Percentiles rank a stretch among this genome's conserved stretches.
Conservation (phyloP, 30 jellyfish, hydroid and myxozoan species). For the Mastigias papua region DNA sequence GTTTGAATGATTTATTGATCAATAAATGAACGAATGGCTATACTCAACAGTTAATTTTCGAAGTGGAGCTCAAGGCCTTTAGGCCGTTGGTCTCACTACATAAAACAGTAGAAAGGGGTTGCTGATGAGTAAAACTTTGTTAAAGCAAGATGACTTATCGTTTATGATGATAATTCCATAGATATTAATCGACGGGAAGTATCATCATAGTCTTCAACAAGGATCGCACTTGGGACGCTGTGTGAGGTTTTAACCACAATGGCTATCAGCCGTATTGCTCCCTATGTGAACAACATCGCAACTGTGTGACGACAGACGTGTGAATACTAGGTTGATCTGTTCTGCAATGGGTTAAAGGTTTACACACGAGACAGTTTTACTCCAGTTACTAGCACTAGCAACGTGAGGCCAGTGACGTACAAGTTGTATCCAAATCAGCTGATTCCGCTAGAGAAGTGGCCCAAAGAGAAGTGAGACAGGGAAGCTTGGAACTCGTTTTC, state of each 20-base stretch:
- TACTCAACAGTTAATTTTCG: too few species aligned
- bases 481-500: background rate
- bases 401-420: background rate
- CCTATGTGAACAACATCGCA: background rate
- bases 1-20: too few species aligned
- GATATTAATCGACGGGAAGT: background rate
- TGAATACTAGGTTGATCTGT: slow-evolving; percentile 12
- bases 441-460: background rate
- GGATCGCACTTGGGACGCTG: slow-evolving; percentile 3
- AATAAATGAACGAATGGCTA: too few species aligned
- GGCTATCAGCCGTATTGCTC: slow-evolving; percentile 1
- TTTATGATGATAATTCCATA: background rate
- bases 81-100: too few species aligned
- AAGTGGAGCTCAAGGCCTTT: too few species aligned
- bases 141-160: background rate
- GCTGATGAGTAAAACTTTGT: too few species aligned
- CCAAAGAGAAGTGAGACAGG: background rate
- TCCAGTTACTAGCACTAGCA: slow-evolving; percentile 4
- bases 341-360: background rate
- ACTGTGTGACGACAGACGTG: slow-evolving; percentile 54
- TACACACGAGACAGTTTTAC: slow-evolving; percentile 4
- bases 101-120: too few species aligned
- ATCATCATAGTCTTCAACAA: background rate
- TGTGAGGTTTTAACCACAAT: background rate
- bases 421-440: background rate